These are phyloP conservation scores for Fopius arisanus DNA, from an alignment of 1,140 invertebrate genomes.

Conservation along the genomic window DNA sequence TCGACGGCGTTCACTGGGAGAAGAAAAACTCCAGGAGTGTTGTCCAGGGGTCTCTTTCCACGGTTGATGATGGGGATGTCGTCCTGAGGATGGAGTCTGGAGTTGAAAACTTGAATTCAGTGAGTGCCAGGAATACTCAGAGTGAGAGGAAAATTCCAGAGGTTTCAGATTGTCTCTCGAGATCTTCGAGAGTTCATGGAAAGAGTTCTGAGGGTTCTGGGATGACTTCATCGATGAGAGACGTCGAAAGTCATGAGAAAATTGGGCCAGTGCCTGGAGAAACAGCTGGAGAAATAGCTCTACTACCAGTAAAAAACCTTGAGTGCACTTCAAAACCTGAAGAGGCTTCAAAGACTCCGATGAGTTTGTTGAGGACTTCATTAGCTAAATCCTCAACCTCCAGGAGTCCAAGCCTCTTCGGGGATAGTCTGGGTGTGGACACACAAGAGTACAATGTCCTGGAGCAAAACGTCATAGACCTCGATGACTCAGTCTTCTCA, in stretches of 20 bases:
- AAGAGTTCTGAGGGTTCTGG: too few species aligned
- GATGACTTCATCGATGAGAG: too few species aligned
- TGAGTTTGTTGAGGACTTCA: not conserved
- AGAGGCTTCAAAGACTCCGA: not conserved
- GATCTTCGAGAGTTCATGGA: too few species aligned
- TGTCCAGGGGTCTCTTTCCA: too few species aligned
- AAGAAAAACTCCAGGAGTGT: slow-evolving; percentile 27
- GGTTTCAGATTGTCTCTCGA: too few species aligned
- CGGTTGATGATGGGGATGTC: not conserved
- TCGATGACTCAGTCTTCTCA: not conserved
- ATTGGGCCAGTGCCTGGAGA: too few species aligned
- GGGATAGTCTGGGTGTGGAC: slow-evolving; percentile 56
- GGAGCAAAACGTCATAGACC: slow-evolving; percentile 15
- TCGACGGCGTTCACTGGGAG: slow-evolving; percentile 61
- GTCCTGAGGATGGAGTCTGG: not conserved
- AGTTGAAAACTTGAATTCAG: not conserved
- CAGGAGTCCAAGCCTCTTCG: slow-evolving; percentile 55
- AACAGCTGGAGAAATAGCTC: too few species aligned
- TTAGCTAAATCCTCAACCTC: slow-evolving; percentile 6
- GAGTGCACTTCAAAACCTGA: not conserved
- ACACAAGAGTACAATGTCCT: slow-evolving; percentile 49
- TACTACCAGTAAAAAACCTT: too few species aligned
- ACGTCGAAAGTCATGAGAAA: too few species aligned
- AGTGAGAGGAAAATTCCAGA: too few species aligned
- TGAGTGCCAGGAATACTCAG: not conserved